Percentiles rank a stretch among this genome's conserved stretches.
phyloP scores from a whole-genome alignment of 1,140 invertebrate genomes.

The Macrocentrus cingulum region DNA sequence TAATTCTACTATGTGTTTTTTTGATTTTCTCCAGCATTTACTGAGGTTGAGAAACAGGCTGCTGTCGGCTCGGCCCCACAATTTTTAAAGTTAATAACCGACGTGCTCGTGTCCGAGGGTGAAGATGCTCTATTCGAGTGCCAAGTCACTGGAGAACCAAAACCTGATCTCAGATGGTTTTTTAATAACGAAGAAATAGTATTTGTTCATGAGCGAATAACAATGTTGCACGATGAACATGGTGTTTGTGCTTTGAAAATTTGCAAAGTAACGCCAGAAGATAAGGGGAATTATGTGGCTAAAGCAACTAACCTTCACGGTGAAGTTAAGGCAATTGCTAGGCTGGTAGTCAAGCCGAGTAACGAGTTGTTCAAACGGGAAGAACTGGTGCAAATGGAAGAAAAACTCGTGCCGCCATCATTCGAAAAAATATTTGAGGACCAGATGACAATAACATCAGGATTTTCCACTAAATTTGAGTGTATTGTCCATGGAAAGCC shows the following conservation, averaged over 20 bases:
- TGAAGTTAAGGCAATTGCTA: slow-evolving; percentile 80
- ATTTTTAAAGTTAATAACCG: slow-evolving; percentile 71
- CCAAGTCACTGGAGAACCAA: slow-evolving; percentile 70
- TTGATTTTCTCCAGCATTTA: slow-evolving; percentile 17
- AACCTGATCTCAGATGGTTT: slow-evolving; percentile 72
- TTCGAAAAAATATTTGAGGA: slow-evolving; percentile 69
- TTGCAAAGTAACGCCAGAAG: slow-evolving; percentile 60
- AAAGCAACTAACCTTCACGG: slow-evolving; percentile 72
- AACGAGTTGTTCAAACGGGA: slow-evolving; percentile 46
- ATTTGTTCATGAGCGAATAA: slow-evolving; percentile 54
- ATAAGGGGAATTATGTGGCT: slow-evolving; percentile 77
- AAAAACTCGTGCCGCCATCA: slow-evolving; percentile 63
- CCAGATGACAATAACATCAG: slow-evolving; percentile 58
- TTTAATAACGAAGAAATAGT: slow-evolving; percentile 69
- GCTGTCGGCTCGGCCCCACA: slow-evolving; percentile 57
- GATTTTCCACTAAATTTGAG: slow-evolving; percentile 69
- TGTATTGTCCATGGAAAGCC: slow-evolving; percentile 73
- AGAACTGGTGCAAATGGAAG: slow-evolving; percentile 60
- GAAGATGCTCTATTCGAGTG: slow-evolving; percentile 74
- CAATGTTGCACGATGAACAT: slow-evolving; percentile 53
- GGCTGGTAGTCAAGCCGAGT: slow-evolving; percentile 70
- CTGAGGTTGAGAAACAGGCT: slow-evolving; percentile 13
- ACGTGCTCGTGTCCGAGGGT: slow-evolving; percentile 68
- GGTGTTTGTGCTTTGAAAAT: slow-evolving; percentile 66
- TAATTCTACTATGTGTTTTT: not conserved